phyloP scores from a whole-genome alignment of 2,888 invertebrate species.

The Mythimna albipuncta region DNA sequence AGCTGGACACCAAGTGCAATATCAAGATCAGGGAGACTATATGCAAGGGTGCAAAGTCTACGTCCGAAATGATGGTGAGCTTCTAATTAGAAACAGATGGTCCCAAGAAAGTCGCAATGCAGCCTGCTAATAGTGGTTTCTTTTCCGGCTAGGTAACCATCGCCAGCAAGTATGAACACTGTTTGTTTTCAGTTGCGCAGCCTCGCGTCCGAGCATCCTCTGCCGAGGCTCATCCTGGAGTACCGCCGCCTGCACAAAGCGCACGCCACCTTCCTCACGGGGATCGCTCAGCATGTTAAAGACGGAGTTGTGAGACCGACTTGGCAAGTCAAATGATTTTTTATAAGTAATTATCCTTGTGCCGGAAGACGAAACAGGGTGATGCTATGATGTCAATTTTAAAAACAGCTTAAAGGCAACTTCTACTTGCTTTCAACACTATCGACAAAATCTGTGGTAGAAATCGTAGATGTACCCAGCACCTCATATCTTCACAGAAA shows the following conservation, averaged over 20 bases:
- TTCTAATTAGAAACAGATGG: not conserved
- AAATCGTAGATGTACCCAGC: no score
- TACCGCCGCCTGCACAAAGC: constrained; percentile 87
- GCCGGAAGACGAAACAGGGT: no score
- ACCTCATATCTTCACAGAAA: not conserved
- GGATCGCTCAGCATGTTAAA: constrained; percentile 81
- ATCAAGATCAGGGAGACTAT: constrained; percentile 81
- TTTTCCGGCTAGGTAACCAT: not conserved
- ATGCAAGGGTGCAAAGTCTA: constrained; percentile 82
- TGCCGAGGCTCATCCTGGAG: constrained; percentile 85
- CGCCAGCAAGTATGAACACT: not conserved
- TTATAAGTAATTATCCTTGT: not conserved
- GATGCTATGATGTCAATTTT: no score
- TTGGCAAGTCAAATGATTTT: constrained; percentile 75
- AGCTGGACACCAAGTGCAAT: constrained; percentile 80
- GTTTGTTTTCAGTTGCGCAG: constrained; percentile 77
- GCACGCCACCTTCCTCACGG: constrained; percentile 85
- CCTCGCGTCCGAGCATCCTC: constrained; percentile 78
- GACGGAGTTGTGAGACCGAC: constrained; percentile 80
- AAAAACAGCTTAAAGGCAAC: no score
- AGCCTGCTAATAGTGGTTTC: not conserved
- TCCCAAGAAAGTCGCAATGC: not conserved
- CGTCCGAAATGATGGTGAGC: constrained; percentile 84
- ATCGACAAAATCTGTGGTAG: no score
- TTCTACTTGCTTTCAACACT: no score